phyloP scores from a whole-genome alignment of 2,888 invertebrate species.

The Drosophila prostipennis region DNA sequence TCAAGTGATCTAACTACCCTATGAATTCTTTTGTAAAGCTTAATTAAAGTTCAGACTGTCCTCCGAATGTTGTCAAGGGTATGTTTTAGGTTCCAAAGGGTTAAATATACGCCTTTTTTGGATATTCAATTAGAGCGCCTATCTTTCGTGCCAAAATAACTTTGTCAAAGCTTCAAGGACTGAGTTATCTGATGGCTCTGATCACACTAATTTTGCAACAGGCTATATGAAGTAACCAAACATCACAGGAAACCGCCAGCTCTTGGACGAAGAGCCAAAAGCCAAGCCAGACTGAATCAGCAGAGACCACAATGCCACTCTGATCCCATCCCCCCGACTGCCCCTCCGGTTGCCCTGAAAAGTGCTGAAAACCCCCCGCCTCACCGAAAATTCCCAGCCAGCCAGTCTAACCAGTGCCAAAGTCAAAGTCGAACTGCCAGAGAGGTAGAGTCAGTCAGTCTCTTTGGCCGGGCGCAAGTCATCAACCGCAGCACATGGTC shows the following conservation, averaged over 20 bases:
- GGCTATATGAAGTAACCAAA: constrained; percentile 35
- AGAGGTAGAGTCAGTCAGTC: constrained; percentile 69
- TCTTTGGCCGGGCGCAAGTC: constrained; percentile 72
- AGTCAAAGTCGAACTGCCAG: constrained; percentile 66
- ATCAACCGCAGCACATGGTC: constrained; percentile 63
- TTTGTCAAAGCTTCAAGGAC: constrained; percentile 18
- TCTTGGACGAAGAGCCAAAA: constrained; percentile 31
- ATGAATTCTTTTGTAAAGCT: not conserved
- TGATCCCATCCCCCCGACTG: constrained; percentile 6
- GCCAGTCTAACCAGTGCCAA: constrained; percentile 79
- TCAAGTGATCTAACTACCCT: constrained; percentile 10
- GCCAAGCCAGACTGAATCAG: constrained; percentile 35
- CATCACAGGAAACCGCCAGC: constrained; percentile 49
- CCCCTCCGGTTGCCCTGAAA: not conserved
- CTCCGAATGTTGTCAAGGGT: no score
- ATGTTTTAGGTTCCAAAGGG: no score
- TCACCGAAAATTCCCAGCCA: constrained; percentile 36
- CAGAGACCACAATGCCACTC: constrained; percentile 46
- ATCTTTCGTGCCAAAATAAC: constrained; percentile 5
- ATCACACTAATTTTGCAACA: constrained; percentile 46
- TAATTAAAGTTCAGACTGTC: not conserved
- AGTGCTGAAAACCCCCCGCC: constrained; percentile 12
- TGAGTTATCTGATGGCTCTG: constrained; percentile 25
- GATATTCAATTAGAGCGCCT: constrained; percentile 2
- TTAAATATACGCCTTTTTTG: not conserved